A percentile compares a stretch with the other conserved stretches of the same genome.
phyloP scores from a whole-genome alignment of 1,140 invertebrate genomes.

The Galleria mellonella region DNA sequence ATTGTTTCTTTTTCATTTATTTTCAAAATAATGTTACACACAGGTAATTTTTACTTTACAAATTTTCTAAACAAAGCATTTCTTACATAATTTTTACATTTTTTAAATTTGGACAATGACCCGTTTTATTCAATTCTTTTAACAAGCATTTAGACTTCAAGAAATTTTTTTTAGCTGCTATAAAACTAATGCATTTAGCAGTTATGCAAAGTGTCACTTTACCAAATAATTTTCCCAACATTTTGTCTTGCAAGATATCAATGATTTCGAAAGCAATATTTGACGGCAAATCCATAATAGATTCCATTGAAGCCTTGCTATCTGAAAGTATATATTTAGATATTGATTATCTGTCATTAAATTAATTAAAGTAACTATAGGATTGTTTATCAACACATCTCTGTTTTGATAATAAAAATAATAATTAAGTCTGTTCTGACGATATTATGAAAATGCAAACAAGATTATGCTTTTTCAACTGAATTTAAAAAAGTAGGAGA shows the following conservation, averaged over 20 bases:
- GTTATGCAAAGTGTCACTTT: conserved; percentile 56
- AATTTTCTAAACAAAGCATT: too few species aligned
- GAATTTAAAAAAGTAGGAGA: too few species aligned
- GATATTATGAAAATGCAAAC: too few species aligned
- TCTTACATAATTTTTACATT: conserved; percentile 26
- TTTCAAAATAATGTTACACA: background rate
- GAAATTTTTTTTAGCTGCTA: conserved; percentile 46
- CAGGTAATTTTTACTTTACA: too few species aligned
- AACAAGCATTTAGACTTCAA: conserved; percentile 45
- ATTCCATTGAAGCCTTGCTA: conserved; percentile 44
- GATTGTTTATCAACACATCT: too few species aligned
- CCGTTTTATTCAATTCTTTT: conserved; percentile 37
- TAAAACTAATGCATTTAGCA: conserved; percentile 48
- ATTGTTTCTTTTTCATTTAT: conserved; percentile 9
- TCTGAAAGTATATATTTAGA: conserved; percentile 34
- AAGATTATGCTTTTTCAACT: too few species aligned
- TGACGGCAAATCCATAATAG: conserved; percentile 52
- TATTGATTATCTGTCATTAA: too few species aligned
- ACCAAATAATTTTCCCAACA: conserved; percentile 52
- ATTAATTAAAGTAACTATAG: too few species aligned
- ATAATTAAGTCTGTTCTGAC: too few species aligned
- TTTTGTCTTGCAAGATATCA: conserved; percentile 51
- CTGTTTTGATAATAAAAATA: too few species aligned
- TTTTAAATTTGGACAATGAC: conserved; percentile 49
- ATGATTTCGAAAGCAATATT: conserved; percentile 52